A percentile compares a stretch with the other conserved stretches of the same genome.
These are phyloP conservation scores for Perizoma affinitatum DNA, from an alignment of 2,888 invertebrate genomes.

Conservation along the genomic window DNA sequence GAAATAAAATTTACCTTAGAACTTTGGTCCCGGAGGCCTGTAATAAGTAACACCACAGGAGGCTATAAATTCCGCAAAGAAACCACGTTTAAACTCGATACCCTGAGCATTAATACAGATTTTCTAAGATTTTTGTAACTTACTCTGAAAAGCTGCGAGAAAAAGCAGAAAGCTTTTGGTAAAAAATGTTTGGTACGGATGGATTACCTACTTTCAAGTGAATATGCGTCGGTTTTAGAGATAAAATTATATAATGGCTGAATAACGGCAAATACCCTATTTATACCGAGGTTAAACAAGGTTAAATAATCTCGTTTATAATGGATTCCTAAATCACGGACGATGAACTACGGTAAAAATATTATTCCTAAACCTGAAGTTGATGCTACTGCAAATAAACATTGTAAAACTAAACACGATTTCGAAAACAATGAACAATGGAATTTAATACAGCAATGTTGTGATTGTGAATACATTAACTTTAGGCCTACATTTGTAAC, in stretches of 20 bases:
- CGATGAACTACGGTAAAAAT: too few relatives aligned
- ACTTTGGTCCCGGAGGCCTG: conserved; percentile 51
- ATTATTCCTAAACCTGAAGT: too few relatives aligned
- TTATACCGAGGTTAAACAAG: too few relatives aligned
- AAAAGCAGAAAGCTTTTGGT: conserved; percentile 35
- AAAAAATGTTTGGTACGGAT: conserved; percentile 25
- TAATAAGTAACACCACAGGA: conserved; percentile 60
- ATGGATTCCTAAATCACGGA: too few relatives aligned
- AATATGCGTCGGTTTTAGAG: neutral
- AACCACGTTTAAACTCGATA: conserved; percentile 60
- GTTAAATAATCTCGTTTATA: too few relatives aligned
- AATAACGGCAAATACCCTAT: too few relatives aligned
- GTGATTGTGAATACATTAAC: conserved; percentile 28
- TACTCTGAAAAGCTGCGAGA: conserved; percentile 35
- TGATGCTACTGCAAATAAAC: neutral
- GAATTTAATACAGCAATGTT: conserved; percentile 32
- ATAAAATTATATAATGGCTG: too few relatives aligned
- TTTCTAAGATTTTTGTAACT: conserved; percentile 58
- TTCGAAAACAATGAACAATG: conserved; percentile 43
- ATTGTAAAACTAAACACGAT: conserved; percentile 7
- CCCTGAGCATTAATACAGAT: conserved; percentile 62
- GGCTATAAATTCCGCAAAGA: conserved; percentile 58
- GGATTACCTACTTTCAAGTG: neutral
- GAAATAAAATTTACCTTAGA: conserved; percentile 53
- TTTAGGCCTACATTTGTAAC: conserved; percentile 25